phyloP scores from a whole-genome alignment of 1,140 invertebrate species.

The Heliconius himera region DNA sequence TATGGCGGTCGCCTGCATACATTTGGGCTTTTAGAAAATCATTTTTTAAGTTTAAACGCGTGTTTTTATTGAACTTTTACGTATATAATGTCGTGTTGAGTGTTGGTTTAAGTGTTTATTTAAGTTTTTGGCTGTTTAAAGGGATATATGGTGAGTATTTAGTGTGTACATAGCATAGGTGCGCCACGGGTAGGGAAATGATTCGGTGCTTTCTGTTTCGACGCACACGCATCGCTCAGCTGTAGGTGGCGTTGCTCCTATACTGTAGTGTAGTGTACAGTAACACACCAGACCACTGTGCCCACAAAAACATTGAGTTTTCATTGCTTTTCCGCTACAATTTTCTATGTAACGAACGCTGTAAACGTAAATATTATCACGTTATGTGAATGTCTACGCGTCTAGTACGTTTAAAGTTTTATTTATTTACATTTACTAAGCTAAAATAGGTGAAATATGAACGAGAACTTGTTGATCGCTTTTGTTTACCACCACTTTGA shows the following conservation, averaged over 20 bases:
- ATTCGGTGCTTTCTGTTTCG: conserved; percentile 81
- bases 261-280: not conserved
- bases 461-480: conserved; percentile 68
- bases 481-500: conserved; percentile 72
- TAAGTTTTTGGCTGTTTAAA: conserved; percentile 76
- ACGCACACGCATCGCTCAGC: conserved; percentile 77
- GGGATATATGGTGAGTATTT: conserved; percentile 78
- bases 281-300: conserved; percentile 47
- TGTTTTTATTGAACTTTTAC: conserved; percentile 82
- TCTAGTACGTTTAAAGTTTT: conserved; percentile 40
- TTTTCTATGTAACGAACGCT: conserved; percentile 61
- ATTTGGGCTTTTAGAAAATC: conserved; percentile 82
- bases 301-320: conserved; percentile 77
- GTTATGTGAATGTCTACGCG: conserved; percentile 44
- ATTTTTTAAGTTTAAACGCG: conserved; percentile 81
- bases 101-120: conserved; percentile 76
- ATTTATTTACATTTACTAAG: conserved; percentile 45
- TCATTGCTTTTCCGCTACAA: conserved; percentile 78
- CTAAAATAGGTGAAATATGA: conserved; percentile 57
- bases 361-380: conserved; percentile 61
- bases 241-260: conserved; percentile 78
- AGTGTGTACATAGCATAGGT: conserved; percentile 78
- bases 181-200: conserved; percentile 82
- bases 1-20: conserved; percentile 82
- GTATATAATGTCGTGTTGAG: conserved; percentile 80